These are phyloP conservation scores for Hylomyscus alleni DNA, from an alignment of 2,797 vertebrate species.

Conservation along the genomic window DNA sequence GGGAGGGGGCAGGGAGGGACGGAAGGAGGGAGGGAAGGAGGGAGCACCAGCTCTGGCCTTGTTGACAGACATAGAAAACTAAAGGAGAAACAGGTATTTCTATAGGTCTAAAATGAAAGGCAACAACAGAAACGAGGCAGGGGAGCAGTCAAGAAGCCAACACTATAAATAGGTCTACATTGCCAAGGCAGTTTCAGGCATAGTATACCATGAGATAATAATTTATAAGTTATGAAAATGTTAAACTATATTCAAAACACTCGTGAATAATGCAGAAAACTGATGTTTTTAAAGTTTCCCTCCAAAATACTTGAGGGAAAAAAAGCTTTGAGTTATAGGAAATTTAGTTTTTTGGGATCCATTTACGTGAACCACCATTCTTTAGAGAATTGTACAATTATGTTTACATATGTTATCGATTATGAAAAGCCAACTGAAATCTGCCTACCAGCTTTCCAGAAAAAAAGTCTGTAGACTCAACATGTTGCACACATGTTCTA, in stretches of 20 bases:
- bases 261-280: slow-evolving; percentile 48
- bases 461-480: slow-evolving; percentile 3
- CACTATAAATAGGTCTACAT: slow-evolving; percentile 9
- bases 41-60: not conserved
- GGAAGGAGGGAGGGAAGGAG: rapidly evolving
- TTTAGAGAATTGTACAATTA: slow-evolving; percentile 39
- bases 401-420: slow-evolving; percentile 55
- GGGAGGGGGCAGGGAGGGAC: rapidly evolving
- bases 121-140: slow-evolving; percentile 36
- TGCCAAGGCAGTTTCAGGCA: not conserved
- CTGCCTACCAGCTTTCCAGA: slow-evolving; percentile 40
- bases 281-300: slow-evolving; percentile 35
- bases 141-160: slow-evolving; percentile 33
- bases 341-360: slow-evolving; percentile 53
- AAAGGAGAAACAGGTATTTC: not conserved
- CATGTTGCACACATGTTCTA: not conserved
- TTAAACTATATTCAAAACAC: slow-evolving; percentile 46
- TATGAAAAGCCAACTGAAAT: slow-evolving; percentile 63
- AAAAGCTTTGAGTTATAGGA: not conserved
- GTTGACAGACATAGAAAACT: slow-evolving; percentile 37
- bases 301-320: not conserved
- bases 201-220: not conserved
- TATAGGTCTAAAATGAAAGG: not conserved
- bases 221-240: slow-evolving; percentile 51
- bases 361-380: slow-evolving; percentile 48